Evolutionary conservation across 2,888 invertebrate genomes (phyloP).

Genomic region (Oxytorus armatus): DNA sequence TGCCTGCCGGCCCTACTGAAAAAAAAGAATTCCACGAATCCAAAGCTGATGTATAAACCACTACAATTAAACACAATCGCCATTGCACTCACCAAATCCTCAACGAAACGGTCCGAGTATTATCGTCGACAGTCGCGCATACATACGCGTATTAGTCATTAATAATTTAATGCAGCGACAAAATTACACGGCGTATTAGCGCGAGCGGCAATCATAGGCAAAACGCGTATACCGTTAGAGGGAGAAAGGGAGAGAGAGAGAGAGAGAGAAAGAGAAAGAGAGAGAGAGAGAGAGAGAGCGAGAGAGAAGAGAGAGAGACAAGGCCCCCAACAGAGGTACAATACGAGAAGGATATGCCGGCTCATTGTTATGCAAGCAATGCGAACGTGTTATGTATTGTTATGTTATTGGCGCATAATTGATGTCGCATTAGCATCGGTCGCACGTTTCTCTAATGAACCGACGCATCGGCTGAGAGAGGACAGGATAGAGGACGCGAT

Average conservation of each 20-base stretch:
- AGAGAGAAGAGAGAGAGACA: neutral
- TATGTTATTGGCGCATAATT: conserved; percentile 83
- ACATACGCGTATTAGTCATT: conserved; percentile 54
- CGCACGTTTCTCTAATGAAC: conserved; percentile 80
- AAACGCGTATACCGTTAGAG: conserved; percentile 39
- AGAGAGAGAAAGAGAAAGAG: conserved; percentile 15
- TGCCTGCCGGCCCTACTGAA: neutral
- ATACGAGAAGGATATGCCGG: conserved; percentile 71
- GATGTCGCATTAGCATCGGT: conserved; percentile 81
- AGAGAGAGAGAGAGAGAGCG: no score
- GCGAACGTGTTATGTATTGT: conserved; percentile 82
- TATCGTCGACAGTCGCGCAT: conserved; percentile 26
- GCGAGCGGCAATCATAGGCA: conserved; percentile 76
- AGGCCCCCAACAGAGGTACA: conserved; percentile 41
- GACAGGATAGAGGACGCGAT: conserved; percentile 24
- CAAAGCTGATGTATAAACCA: neutral
- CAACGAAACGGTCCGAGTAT: conserved; percentile 36
- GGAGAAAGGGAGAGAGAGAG: conserved; percentile 12
- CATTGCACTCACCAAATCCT: conserved; percentile 3
- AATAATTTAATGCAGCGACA: conserved; percentile 69
- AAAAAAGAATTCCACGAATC: neutral
- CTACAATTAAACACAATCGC: conserved; percentile 35
- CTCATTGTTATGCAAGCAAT: conserved; percentile 82
- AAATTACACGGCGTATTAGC: conserved; percentile 79
- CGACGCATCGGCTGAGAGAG: conserved; percentile 72